A percentile compares a stretch with the other conserved stretches of the same genome.
Evolutionary conservation across 2,113 vertebrate species (phyloP).

Genomic region (Caranx melampygus): DNA sequence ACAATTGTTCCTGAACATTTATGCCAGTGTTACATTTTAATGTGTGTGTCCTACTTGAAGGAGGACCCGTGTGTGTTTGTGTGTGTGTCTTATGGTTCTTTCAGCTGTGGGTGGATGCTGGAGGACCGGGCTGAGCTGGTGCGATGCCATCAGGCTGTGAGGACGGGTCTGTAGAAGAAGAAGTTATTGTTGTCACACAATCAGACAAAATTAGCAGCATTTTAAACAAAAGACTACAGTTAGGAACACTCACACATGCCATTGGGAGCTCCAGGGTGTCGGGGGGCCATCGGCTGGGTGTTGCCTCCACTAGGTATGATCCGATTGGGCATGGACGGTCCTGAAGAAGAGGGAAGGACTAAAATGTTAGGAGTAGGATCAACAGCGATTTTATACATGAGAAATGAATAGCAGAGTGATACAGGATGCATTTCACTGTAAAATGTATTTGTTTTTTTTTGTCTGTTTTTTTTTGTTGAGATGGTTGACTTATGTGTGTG

Average conservation of each 20-base stretch:
- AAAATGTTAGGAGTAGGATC: neutral
- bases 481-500: neutral
- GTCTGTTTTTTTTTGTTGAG: too few relatives aligned
- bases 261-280: constrained; percentile 88
- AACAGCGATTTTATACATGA: neutral
- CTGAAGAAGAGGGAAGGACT: constrained; percentile 42
- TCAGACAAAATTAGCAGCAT: neutral
- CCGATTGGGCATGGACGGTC: constrained; percentile 84
- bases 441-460: neutral
- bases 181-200: neutral
- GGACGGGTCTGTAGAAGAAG: constrained; percentile 65
- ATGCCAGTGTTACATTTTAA: constrained; percentile 17
- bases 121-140: constrained; percentile 82
- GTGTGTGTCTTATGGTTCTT: constrained; percentile 3
- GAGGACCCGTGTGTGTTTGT: constrained; percentile 12
- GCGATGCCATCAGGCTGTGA: constrained; percentile 86
- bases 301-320: constrained; percentile 80
- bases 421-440: neutral
- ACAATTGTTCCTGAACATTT: constrained; percentile 39
- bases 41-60: constrained; percentile 11
- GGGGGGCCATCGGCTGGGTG: constrained; percentile 82
- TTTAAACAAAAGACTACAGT: neutral
- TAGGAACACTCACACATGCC: constrained; percentile 91
- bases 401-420: neutral
- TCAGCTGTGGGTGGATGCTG: constrained; percentile 70